Evolutionary conservation across 2,113 vertebrate species (phyloP), one percentile per base, ranked within the genome.

Genomic region (Mungos mungo): DNA sequence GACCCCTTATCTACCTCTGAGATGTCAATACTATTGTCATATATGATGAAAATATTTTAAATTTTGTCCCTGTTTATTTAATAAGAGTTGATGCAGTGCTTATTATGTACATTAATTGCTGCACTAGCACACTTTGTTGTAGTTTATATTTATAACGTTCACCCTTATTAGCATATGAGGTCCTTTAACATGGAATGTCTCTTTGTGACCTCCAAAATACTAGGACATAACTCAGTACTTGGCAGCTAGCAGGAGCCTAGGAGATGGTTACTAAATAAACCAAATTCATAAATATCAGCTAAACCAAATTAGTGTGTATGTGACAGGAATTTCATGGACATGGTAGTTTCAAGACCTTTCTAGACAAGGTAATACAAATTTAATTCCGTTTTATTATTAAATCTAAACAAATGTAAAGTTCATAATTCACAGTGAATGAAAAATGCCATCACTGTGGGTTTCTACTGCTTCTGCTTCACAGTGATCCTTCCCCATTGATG

Each of bases 401-500:
- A 93, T 74, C 38, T 60, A 76, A 94, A 72, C 16, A 96, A 93
- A 94, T 77, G n/a, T 9, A 90, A 90, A 96, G 89, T 93, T 57
- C 18, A 90, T 21, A 96, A 45, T 79, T 97, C 84, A 69, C 10
- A 74, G 19, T 88, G 1, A 96, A 57, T 68, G 93, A 60, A 35
- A 96, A 97, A 94, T 97, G 4, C 69, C 57, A 97, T 95, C 91
- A 57, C 21, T 2, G 0, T 88, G 57, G 1, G 10, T 87, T 97
- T 93, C 97, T 97, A 95, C 57, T 85, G 27, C 50, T 74, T 80
- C 69, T 66, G 14, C 80, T 82, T 97, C 84, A 89, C 47, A 96
- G 95, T 95, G 21, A 97, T 98, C 88, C 86, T 72, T 96, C 92
- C 76, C 77, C 11, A 90, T 66, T 87, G 95, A 96, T 90, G 83